These are phyloP conservation scores for Harpagoxenus sublaevis DNA, from an alignment of 2,888 invertebrate genomes.

Conservation along the genomic window DNA sequence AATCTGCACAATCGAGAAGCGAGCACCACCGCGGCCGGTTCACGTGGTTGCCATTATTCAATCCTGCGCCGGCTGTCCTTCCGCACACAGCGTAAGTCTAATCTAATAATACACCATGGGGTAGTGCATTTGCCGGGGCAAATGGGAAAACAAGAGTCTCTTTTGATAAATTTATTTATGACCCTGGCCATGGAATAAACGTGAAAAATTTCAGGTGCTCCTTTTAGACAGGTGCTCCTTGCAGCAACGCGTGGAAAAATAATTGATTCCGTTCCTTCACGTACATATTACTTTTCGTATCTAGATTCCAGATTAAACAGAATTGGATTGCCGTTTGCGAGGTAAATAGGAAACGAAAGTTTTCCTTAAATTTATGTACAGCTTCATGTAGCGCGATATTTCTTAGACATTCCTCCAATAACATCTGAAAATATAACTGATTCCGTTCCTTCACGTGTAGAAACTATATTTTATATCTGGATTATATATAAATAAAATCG, in stretches of 20 bases:
- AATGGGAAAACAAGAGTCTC: conserved; percentile 23
- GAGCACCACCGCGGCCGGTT: conserved; percentile 59
- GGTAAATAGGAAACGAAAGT: not conserved
- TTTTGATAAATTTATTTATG: conserved; percentile 35
- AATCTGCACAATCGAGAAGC: conserved; percentile 60
- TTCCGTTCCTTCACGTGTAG: not conserved
- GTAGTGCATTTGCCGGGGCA: not conserved
- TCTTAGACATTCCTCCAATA: not conserved
- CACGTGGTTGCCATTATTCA: conserved; percentile 60
- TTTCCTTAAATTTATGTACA: not conserved
- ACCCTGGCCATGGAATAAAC: not conserved
- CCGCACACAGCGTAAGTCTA: conserved; percentile 48
- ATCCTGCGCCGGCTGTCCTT: conserved; percentile 53
- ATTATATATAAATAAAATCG: not conserved
- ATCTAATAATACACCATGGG: conserved; percentile 33
- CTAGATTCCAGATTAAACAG: not conserved
- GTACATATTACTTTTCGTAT: not conserved
- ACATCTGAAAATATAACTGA: not conserved
- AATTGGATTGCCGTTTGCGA: not conserved
- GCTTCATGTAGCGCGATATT: not conserved
- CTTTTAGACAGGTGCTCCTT: not conserved
- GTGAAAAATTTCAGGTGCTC: conserved; percentile 18
- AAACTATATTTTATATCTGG: not conserved
- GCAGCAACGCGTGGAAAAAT: not conserved
- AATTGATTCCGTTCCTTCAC: not conserved